These are phyloP conservation scores for Tineola bisselliella DNA, from an alignment of 2,888 invertebrate species.

Conservation along the genomic window DNA sequence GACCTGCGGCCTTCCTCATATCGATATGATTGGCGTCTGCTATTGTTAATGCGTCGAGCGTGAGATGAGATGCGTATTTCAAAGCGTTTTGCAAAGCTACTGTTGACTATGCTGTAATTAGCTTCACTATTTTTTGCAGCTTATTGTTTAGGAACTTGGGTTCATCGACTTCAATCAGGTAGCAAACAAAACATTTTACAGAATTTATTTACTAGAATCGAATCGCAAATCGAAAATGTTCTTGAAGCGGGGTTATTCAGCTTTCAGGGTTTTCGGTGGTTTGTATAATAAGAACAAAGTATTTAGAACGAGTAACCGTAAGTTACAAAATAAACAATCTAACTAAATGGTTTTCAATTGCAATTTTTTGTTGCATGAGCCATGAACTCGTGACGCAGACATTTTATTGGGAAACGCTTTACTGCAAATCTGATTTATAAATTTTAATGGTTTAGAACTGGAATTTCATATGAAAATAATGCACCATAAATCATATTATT, in stretches of 20 bases:
- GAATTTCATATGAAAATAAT: background rate
- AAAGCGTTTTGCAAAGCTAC: slow-evolving; percentile 7
- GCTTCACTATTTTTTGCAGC: background rate
- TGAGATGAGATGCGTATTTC: slow-evolving; percentile 22
- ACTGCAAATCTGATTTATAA: background rate
- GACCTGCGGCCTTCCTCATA: slow-evolving; percentile 24
- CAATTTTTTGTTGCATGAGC: slow-evolving; percentile 5
- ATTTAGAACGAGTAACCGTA: background rate
- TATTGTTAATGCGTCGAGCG: slow-evolving; percentile 22
- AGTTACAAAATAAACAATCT: background rate
- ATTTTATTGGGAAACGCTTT: background rate
- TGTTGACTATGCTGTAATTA: slow-evolving; percentile 12
- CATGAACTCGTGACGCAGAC: slow-evolving; percentile 2
- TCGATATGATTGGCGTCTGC: slow-evolving; percentile 23
- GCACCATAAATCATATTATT: no score
- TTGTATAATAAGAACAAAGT: background rate
- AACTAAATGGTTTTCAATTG: background rate
- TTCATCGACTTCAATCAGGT: slow-evolving; percentile 6
- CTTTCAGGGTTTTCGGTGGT: background rate
- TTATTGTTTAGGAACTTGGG: background rate
- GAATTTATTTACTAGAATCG: background rate
- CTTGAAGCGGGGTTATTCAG: background rate
- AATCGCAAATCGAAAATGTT: background rate
- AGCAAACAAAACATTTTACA: background rate
- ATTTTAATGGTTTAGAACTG: background rate